Evolutionary conservation across 2,888 invertebrate species (phyloP).

Genomic region (Caenorhabditis wallacei): DNA sequence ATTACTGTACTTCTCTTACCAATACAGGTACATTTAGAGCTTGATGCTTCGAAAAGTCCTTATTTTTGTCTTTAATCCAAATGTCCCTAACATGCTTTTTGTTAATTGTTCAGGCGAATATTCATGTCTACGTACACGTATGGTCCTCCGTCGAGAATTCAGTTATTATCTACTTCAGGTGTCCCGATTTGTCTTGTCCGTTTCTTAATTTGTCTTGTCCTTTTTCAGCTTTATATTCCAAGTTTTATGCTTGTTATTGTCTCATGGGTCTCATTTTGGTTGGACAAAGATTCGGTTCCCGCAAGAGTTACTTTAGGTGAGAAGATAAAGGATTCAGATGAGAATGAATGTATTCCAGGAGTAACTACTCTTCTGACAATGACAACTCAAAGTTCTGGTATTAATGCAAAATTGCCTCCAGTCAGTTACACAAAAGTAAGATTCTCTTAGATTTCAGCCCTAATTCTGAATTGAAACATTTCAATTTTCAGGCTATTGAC

Average conservation of each 20-base stretch:
- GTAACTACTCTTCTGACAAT: constrained; percentile 97
- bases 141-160: constrained; percentile 89
- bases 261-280: constrained; percentile 78
- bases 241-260: constrained; percentile 93
- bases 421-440: constrained; percentile 76
- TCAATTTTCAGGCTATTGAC: constrained; percentile 77
- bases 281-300: constrained; percentile 83
- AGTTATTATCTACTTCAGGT: constrained; percentile 83
- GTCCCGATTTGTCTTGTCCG: constrained; percentile 16
- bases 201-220: constrained; percentile 89
- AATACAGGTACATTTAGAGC: constrained; percentile 89
- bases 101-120: constrained; percentile 76
- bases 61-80: background rate
- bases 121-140: constrained; percentile 80
- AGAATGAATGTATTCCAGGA: constrained; percentile 85
- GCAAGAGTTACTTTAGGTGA: constrained; percentile 82
- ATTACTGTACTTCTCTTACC: constrained; percentile 96
- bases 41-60: background rate
- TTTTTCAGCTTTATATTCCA: constrained; percentile 93
- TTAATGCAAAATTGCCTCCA: constrained; percentile 82
- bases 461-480: background rate
- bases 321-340: background rate
- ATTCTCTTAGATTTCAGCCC: background rate
- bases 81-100: constrained; percentile 29
- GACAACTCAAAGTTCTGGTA: constrained; percentile 88